These are phyloP conservation scores for Barbus barbus DNA, from an alignment of 2,113 vertebrate species.

Conservation along the genomic window DNA sequence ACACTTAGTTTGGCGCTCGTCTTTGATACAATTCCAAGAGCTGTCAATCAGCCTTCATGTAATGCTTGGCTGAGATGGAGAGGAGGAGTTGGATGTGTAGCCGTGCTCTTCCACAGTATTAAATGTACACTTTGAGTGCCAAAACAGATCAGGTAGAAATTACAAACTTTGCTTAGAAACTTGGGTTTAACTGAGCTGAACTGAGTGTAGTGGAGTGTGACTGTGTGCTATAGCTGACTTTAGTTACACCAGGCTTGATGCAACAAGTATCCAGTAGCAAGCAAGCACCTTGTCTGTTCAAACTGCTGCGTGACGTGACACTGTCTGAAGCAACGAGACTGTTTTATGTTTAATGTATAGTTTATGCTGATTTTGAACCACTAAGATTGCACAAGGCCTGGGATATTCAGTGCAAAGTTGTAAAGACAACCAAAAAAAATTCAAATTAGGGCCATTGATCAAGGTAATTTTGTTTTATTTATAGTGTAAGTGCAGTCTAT, in stretches of 20 bases:
- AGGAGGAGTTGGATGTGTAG: conserved; percentile 31
- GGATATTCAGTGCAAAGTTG: neutral
- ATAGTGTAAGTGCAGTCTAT: neutral
- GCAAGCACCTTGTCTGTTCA: neutral
- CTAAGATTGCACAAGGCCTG: neutral
- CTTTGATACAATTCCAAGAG: conserved; percentile 49
- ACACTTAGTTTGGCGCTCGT: conserved; percentile 53
- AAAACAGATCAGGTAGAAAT: conserved; percentile 47
- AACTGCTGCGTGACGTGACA: neutral
- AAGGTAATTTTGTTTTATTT: neutral
- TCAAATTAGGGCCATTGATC: neutral
- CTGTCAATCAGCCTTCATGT: conserved; percentile 42
- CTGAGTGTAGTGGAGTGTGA: conserved; percentile 6
- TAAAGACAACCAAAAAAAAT: no score
- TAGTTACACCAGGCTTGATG: neutral
- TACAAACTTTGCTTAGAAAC: conserved; percentile 39
- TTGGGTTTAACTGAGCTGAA: conserved; percentile 35
- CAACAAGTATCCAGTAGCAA: neutral
- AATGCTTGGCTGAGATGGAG: conserved; percentile 34
- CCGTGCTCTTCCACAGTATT: conserved; percentile 13
- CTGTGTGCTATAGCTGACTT: neutral
- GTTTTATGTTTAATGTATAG: neutral
- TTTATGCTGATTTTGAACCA: neutral
- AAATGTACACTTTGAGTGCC: conserved; percentile 32
- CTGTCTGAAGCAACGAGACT: neutral